Percentiles rank a stretch among this genome's conserved stretches.
These are phyloP conservation scores for Drosophila meridionalis DNA, from an alignment of 2,888 invertebrate genomes.

Conservation along the genomic window DNA sequence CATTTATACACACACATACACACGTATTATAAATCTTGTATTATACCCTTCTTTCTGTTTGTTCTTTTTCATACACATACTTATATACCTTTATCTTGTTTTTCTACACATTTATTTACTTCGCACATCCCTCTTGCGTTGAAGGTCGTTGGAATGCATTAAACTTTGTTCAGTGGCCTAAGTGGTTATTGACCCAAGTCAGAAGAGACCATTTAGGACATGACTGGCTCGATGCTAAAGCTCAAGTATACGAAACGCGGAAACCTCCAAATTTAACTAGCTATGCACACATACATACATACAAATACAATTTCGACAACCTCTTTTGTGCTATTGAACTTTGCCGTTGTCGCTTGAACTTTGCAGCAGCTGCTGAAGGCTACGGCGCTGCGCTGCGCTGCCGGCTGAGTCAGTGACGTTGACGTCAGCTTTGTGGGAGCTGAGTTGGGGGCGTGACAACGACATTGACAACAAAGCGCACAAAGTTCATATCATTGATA, in stretches of 20 bases:
- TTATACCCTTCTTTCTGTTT: background rate
- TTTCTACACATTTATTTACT: background rate
- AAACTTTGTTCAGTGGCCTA: constrained; percentile 9
- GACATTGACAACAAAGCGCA: constrained; percentile 28
- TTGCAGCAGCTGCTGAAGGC: constrained; percentile 41
- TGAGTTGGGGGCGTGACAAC: constrained; percentile 16
- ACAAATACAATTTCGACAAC: constrained; percentile 32
- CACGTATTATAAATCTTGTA: no score
- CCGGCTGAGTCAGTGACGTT: constrained; percentile 40
- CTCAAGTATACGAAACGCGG: constrained; percentile 40
- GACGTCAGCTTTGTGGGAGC: constrained; percentile 39
- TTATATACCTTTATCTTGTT: background rate
- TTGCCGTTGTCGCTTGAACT: constrained; percentile 61
- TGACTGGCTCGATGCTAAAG: constrained; percentile 33
- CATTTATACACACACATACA: background rate
- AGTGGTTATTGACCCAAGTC: constrained; percentile 12
- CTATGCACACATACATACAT: constrained; percentile 1
- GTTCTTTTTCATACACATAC: background rate
- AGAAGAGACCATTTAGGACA: background rate
- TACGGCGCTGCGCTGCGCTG: constrained; percentile 21
- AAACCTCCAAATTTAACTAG: constrained; percentile 42
- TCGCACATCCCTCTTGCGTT: constrained; percentile 4
- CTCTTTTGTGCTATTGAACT: constrained; percentile 69
- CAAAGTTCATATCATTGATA: constrained; percentile 29
- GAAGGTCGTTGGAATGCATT: constrained; percentile 45